Evolutionary conservation across 2,797 vertebrate genomes (phyloP), one percentile per base, ranked within the genome.

Genomic region (Melanotaenia boesemani): DNA sequence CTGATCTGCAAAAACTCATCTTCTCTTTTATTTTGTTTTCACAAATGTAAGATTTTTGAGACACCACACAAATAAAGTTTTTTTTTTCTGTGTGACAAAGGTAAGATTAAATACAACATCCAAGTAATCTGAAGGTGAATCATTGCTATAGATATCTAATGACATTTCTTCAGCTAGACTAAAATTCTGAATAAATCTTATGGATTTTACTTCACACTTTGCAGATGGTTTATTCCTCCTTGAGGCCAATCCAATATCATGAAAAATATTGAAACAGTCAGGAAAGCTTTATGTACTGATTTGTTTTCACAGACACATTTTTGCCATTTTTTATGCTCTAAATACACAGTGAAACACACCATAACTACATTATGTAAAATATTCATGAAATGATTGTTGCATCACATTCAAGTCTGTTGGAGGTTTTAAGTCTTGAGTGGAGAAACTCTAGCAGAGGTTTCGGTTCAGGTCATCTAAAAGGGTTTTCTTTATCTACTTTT

Each of bases 11-110:
- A 59, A 67, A 76, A 71, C 30, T 13, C 37, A 65, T 69, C 48
- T 52, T 48, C 26, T 24, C 22, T n/a, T 64, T 48, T 28, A 34
- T 41, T 67, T 74, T 62, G 37, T 72, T 81, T 81, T 83, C 62
- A 80, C 85, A 73, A 39, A 41, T 15, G 15, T 41, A 81, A 20
- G 22, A 37, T 64, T 32, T 65, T 73, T 57, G 46, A 55, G 41
- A 70, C 57, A 50, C 26, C 22, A 63, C 32, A 61, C 61, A 68
- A 18, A 37, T 59, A 7, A 67, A 68, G 39, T 34, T 32, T 22
- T 54, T 30, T n/a, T 30, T 28, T 52, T 37, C 52, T 13, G 12
- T 56, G 56, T 65, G 28, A 20, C 44, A 16, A 16, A 18, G 44
- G 4, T 46, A 6, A 46, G 15, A 16, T 20, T 20, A 5, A 46